Evolutionary conservation across 2,113 vertebrate genomes (phyloP), one percentile per base, ranked within the genome.

Genomic region (Cyphomyrus plagiostoma): DNA sequence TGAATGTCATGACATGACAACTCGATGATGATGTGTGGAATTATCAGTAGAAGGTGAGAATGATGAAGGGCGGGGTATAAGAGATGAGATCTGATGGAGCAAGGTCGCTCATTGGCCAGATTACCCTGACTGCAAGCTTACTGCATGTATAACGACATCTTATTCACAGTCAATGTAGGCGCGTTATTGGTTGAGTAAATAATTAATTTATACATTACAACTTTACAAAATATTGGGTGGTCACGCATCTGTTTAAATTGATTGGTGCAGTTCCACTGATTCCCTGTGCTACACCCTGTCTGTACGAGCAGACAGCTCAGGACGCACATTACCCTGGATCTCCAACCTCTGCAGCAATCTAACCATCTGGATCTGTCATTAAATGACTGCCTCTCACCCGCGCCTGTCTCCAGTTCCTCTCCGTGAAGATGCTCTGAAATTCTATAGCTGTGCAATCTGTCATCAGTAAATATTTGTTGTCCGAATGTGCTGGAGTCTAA

Each of bases 301-400:
- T 56, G 53, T 56, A 21, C 7, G 56, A 30, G 17, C 39, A 58
- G 91, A 82, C 86, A 87, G 82, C 80, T 74, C 90, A 90, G 89
- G 89, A 91, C 90, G 89, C 83, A 84, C 91, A 91, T 93, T 91
- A 90, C 85, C 35, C 90, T 62, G 11, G 35, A 77, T 48, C 26
- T 13, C 19, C 1, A 39, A 52, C 85, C 89, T 88, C 58, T 70
- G 74, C 77, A 89, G 45, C 48, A 49, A 89, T 87, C 82, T 74
- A 15, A 74, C 82, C 23, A 84, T 84, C 89, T 87, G 70, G 87
- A 90, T 90, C 90, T 93, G 92, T 86, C 92, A 92, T 92, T 92
- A 90, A 89, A 91, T 92, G 92, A 91, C 92, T 90, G 89, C 80
- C 89, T 91, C 86, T 91, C 92, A 93, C 91, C 92, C 91, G 89